Evolutionary conservation across 2,888 invertebrate genomes (phyloP).

Genomic region (Hypomecis punctinalis): DNA sequence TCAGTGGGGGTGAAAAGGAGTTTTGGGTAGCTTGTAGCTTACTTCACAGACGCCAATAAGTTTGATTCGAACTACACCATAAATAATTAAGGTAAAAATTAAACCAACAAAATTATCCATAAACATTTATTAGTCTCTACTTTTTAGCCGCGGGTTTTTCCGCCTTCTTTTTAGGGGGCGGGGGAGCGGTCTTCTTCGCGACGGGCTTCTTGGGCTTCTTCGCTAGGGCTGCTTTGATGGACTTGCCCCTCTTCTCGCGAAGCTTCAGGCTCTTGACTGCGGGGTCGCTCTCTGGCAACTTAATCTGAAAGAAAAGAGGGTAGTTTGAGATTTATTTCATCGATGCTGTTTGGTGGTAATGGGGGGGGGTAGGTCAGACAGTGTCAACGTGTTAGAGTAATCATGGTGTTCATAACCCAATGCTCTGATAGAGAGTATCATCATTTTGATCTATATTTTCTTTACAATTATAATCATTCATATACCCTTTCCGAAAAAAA

Average conservation of each 20-base stretch:
- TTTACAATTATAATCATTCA: not conserved
- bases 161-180: constrained; percentile 72
- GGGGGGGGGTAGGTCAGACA: constrained; percentile 54
- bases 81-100: constrained; percentile 5
- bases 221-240: constrained; percentile 79
- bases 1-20: too few species aligned
- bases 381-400: constrained; percentile 80
- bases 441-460: constrained; percentile 55
- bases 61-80: too few species aligned
- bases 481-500: too few species aligned
- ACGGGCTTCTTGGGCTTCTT: constrained; percentile 83
- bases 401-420: constrained; percentile 82
- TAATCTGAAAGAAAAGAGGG: constrained; percentile 65
- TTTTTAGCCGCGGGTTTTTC: constrained; percentile 48
- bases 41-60: too few species aligned
- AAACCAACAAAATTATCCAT: constrained; percentile 26
- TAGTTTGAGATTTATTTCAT: constrained; percentile 1
- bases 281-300: constrained; percentile 72
- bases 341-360: not conserved
- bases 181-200: constrained; percentile 76
- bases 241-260: constrained; percentile 78
- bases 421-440: constrained; percentile 81
- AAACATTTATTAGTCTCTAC: constrained; percentile 45
- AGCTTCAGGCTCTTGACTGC: constrained; percentile 81
- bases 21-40: too few species aligned